Evolutionary conservation across 2,888 invertebrate species (phyloP).

Genomic region (Liodrosophila aerea): DNA sequence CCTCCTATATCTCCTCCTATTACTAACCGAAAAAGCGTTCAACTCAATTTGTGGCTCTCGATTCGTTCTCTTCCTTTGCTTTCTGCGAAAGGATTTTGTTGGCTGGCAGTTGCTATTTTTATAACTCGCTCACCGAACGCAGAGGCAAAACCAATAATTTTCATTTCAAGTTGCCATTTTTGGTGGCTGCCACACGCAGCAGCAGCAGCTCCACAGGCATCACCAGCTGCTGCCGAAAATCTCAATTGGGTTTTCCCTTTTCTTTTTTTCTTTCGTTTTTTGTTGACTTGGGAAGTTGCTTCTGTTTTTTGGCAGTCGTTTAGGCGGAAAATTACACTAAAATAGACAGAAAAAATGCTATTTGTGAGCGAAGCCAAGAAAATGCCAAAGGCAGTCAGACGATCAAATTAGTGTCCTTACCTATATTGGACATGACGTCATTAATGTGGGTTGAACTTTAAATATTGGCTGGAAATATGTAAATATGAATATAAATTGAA

Average conservation of each 20-base stretch:
- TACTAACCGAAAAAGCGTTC: slow-evolving; percentile 42
- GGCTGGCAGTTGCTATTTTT: slow-evolving; percentile 42
- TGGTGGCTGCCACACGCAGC: slow-evolving; percentile 61
- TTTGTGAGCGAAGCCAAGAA: slow-evolving; percentile 47
- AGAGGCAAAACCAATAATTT: slow-evolving; percentile 76
- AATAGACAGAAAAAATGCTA: slow-evolving; percentile 73
- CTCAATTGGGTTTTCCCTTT: slow-evolving; percentile 7
- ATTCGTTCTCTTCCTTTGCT: slow-evolving; percentile 8
- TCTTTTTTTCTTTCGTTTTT: slow-evolving; percentile 1
- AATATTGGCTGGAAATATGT: neutral
- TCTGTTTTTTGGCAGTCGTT: slow-evolving; percentile 43
- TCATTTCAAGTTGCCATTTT: slow-evolving; percentile 63
- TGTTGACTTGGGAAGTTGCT: slow-evolving; percentile 1
- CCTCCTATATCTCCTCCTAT: neutral
- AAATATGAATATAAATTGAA: no score
- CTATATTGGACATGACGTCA: slow-evolving; percentile 10
- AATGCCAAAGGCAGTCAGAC: slow-evolving; percentile 45
- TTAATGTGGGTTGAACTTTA: slow-evolving; percentile 5
- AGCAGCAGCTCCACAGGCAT: no score
- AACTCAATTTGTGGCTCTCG: slow-evolving; percentile 66
- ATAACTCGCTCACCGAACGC: no score
- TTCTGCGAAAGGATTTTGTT: slow-evolving; percentile 23
- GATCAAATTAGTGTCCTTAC: slow-evolving; percentile 12
- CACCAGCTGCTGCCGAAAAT: slow-evolving; percentile 17
- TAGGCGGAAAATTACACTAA: slow-evolving; percentile 74